Conservation (phyloP, 2,113 vertebrate genomes). For the Ploceus nigricollis region DNA sequence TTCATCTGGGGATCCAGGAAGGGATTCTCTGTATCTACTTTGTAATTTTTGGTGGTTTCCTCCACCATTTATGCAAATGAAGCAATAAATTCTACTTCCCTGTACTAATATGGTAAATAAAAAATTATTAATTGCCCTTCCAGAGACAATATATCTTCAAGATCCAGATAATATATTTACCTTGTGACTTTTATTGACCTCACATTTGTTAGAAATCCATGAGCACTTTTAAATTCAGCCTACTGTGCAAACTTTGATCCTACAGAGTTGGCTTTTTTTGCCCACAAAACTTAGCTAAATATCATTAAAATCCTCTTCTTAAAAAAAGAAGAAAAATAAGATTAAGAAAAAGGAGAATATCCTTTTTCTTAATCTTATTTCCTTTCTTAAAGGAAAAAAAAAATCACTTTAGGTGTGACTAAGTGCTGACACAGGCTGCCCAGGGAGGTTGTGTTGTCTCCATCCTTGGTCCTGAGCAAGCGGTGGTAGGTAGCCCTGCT, state of each 20-base stretch:
- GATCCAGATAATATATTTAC: not conserved
- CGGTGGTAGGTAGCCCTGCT: not conserved
- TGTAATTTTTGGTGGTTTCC: not conserved
- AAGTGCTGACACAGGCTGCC: not conserved
- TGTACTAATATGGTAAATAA: not conserved
- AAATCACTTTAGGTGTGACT: not conserved
- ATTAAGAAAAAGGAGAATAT: not conserved
- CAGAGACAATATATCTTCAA: not conserved
- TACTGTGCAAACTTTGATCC: not conserved
- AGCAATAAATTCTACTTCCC: not conserved
- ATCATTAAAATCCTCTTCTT: not conserved
- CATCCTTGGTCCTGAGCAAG: not conserved
- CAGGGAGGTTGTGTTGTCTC: not conserved
- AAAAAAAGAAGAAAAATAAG: not conserved
- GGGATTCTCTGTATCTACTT: not conserved
- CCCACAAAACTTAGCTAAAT: not conserved
- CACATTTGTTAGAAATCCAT: not conserved
- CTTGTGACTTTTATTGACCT: not conserved
- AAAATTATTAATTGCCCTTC: not conserved
- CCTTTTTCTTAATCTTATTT: too few species aligned
- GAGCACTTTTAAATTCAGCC: not conserved
- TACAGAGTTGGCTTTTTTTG: accelerated
- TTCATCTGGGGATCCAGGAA: not conserved
- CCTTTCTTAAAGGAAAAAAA: too few species aligned
- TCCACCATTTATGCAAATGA: not conserved